Evolutionary conservation across 2,888 invertebrate genomes (phyloP).

Genomic region (Frankliniella fusca): DNA sequence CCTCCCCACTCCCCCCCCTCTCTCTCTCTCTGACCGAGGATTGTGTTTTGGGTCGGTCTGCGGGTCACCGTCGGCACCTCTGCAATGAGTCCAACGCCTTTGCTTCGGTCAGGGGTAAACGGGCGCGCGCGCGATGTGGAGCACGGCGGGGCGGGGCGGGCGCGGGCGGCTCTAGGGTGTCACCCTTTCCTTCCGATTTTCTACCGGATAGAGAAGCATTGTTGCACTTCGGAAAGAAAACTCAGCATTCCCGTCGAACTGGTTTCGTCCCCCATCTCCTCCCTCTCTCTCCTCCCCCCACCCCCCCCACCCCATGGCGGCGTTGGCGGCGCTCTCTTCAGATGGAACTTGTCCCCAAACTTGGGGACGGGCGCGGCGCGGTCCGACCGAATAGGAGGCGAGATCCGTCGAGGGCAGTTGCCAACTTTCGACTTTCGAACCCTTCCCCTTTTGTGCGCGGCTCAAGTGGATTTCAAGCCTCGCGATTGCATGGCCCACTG

Average conservation of each 20-base stretch:
- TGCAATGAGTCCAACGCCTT: too few species aligned
- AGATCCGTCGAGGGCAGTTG: constrained; percentile 10
- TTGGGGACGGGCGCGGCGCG: not conserved
- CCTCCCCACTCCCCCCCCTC: not conserved
- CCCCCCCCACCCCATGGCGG: too few species aligned
- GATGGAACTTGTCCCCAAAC: not conserved
- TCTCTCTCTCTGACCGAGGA: not conserved
- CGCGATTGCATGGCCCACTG: not conserved
- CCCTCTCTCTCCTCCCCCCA: too few species aligned
- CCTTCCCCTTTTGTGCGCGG: not conserved
- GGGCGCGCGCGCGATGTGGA: not conserved
- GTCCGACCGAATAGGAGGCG: not conserved
- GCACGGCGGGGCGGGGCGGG: not conserved
- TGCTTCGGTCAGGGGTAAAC: too few species aligned
- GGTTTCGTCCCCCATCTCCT: too few species aligned
- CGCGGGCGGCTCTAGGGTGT: not conserved
- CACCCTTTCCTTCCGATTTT: not conserved
- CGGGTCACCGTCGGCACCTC: too few species aligned
- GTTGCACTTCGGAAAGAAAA: constrained; percentile 6
- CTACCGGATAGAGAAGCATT: not conserved
- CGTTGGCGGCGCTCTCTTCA: not conserved
- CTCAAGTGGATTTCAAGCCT: constrained; percentile 1
- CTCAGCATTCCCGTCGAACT: not conserved
- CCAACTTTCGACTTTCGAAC: constrained; percentile 10
- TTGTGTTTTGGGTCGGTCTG: not conserved